These are phyloP conservation scores for Drosophila elegans DNA, from an alignment of 1,140 invertebrate genomes.

Conservation along the genomic window DNA sequence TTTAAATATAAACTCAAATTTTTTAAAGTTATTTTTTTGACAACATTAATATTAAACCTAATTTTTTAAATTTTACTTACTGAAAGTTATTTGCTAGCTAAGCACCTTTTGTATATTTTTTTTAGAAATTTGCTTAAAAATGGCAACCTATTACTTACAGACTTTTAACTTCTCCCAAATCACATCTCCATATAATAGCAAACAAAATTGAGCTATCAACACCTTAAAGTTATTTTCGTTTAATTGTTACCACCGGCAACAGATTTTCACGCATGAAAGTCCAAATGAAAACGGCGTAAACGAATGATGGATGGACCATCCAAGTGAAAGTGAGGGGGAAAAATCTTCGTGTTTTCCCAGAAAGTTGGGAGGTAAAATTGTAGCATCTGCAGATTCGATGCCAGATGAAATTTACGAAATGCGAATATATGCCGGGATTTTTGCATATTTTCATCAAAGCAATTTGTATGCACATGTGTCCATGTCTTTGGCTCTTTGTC, in stretches of 20 bases:
- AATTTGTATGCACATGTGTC: constrained; percentile 49
- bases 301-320: constrained; percentile 24
- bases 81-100: too few species aligned
- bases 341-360: constrained; percentile 7
- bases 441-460: constrained; percentile 56
- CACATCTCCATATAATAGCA: background rate
- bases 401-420: constrained; percentile 3
- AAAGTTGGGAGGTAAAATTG: constrained; percentile 19
- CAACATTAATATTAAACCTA: too few species aligned
- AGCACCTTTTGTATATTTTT: too few species aligned
- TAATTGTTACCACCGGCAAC: constrained; percentile 30
- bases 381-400: constrained; percentile 24
- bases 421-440: constrained; percentile 25
- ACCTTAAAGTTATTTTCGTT: constrained; percentile 10
- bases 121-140: too few species aligned
- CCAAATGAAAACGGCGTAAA: constrained; percentile 34
- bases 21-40: too few species aligned
- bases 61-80: too few species aligned
- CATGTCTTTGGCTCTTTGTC: constrained; percentile 23
- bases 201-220: constrained; percentile 6
- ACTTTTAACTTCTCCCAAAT: too few species aligned
- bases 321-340: background rate
- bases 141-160: too few species aligned
- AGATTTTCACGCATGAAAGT: constrained; percentile 44
- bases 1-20: too few species aligned